Percentiles rank a stretch among this genome's conserved stretches.
phyloP scores from a whole-genome alignment of 2,113 vertebrate genomes.

The Chionodraco myersi region DNA sequence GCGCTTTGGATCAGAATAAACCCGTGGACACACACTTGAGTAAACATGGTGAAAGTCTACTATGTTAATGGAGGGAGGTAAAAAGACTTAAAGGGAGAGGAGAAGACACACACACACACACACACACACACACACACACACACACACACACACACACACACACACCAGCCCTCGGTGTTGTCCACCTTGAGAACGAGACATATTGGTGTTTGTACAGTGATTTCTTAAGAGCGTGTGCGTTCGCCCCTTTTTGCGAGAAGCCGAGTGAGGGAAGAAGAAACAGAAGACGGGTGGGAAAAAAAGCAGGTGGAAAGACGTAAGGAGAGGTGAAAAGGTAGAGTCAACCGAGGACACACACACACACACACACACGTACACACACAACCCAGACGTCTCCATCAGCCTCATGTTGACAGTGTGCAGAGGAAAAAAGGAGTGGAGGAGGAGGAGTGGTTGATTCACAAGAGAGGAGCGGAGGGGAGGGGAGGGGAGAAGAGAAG shows the following conservation, averaged over 20 bases:
- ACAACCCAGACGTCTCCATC: slow-evolving; percentile 22
- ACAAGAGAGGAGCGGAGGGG: neutral
- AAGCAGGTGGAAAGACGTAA: slow-evolving; percentile 5
- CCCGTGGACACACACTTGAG: neutral
- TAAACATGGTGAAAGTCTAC: neutral
- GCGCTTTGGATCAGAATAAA: neutral
- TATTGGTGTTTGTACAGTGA: slow-evolving; percentile 53
- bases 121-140: neutral
- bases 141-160: slow-evolving; percentile 1
- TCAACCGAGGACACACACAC: slow-evolving; percentile 36
- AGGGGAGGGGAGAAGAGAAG: neutral
- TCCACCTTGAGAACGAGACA: slow-evolving; percentile 52
- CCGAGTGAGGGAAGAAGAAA: neutral
- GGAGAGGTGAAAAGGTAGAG: slow-evolving; percentile 30
- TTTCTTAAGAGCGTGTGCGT: slow-evolving; percentile 53
- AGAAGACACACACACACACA: neutral
- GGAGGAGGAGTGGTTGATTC: neutral
- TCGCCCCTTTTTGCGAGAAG: slow-evolving; percentile 7
- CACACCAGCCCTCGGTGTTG: no score
- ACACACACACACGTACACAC: neutral
- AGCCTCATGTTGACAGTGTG: neutral
- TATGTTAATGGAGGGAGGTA: neutral
- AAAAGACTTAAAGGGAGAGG: neutral
- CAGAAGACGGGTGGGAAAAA: neutral
- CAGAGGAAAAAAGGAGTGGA: neutral